Conservation (phyloP, 2,797 vertebrate species). For the Esox lucius region DNA sequence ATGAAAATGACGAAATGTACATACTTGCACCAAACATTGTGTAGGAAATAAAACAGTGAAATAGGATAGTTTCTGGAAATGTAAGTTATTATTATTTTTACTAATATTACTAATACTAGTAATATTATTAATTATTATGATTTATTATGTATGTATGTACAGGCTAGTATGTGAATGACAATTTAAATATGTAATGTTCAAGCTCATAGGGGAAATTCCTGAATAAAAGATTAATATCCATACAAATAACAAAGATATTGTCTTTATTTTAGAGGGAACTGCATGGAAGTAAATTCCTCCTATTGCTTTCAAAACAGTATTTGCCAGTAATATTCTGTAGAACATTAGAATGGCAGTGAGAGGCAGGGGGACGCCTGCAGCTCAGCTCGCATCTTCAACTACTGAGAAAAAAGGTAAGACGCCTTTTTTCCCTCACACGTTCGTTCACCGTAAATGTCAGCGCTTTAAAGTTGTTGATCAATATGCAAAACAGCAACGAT, state of each 20-base stretch:
- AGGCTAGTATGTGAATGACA: too few species aligned
- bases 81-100: not conserved
- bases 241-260: not conserved
- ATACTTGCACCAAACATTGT: not conserved
- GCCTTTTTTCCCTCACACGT: slow-evolving; percentile 34
- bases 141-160: too few species aligned
- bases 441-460: slow-evolving; percentile 46
- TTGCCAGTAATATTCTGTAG: not conserved
- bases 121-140: not conserved
- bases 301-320: not conserved
- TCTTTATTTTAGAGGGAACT: not conserved
- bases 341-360: not conserved
- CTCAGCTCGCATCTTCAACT: slow-evolving; percentile 44
- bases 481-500: slow-evolving; percentile 94
- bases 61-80: not conserved
- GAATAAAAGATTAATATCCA: not conserved
- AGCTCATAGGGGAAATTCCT: too few species aligned
- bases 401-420: slow-evolving; percentile 46
- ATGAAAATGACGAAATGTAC: not conserved
- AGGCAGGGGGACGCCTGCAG: not conserved
- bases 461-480: slow-evolving; percentile 86
- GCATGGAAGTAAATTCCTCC: not conserved
- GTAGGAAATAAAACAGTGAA: not conserved
- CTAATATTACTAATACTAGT: not conserved
- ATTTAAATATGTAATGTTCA: too few species aligned